A percentile compares a stretch with the other conserved stretches of the same genome.
Conservation (phyloP, 2,888 invertebrate genomes). For the Panopea generosa region DNA sequence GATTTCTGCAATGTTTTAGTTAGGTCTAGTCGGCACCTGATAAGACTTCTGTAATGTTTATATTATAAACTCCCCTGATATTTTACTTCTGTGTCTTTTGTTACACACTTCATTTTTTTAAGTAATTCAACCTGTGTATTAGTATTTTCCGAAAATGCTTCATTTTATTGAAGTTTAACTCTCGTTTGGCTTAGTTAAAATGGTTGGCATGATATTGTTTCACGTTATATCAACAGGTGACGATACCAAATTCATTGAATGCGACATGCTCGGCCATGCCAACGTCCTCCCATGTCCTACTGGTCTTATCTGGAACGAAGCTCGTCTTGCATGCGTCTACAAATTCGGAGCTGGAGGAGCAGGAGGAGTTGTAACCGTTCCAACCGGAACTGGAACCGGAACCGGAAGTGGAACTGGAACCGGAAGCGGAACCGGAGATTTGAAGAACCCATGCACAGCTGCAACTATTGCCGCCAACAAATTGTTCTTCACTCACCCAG, state of each 20-base stretch:
- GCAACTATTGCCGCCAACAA: slow-evolving; percentile 49
- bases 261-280: slow-evolving; percentile 71
- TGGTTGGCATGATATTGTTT: background rate
- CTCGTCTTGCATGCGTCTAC: slow-evolving; percentile 71
- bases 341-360: slow-evolving; percentile 32
- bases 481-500: slow-evolving; percentile 72
- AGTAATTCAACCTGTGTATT: no score
- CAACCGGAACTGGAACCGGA: slow-evolving; percentile 6
- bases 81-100: no score
- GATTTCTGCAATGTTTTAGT: no score
- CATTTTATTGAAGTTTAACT: no score
- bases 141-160: no score
- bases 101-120: no score
- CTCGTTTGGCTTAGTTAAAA: no score
- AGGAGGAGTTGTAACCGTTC: background rate
- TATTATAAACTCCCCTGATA: no score
- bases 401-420: slow-evolving; percentile 26
- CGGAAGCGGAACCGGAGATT: slow-evolving; percentile 20
- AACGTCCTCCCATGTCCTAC: slow-evolving; percentile 69
- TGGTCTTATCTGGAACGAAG: slow-evolving; percentile 73
- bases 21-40: no score
- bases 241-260: slow-evolving; percentile 72
- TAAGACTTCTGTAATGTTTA: no score
- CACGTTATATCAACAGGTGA: no score
- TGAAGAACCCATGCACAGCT: slow-evolving; percentile 57